phyloP scores from a whole-genome alignment of 2,888 invertebrate species.

The Pammene fasciana region DNA sequence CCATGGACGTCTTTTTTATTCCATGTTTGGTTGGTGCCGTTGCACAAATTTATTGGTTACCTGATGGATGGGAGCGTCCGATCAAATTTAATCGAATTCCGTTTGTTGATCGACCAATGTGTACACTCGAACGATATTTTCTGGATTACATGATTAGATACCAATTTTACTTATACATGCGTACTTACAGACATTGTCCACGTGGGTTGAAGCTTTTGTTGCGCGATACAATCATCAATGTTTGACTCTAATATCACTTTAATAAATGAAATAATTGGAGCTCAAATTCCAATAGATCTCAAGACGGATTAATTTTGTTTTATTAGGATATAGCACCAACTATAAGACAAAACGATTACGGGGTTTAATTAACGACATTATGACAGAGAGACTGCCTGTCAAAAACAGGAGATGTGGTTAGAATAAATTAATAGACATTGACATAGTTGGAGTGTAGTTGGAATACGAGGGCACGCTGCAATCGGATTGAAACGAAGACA shows the following conservation, averaged over 20 bases:
- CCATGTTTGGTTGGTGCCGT: conserved; percentile 57
- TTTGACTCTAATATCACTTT: no score
- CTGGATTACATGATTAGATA: neutral
- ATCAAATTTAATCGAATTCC: conserved; percentile 36
- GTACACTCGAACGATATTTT: conserved; percentile 5
- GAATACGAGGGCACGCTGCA: conserved; percentile 52
- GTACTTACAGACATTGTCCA: neutral
- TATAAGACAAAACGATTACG: conserved; percentile 53
- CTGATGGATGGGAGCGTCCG: conserved; percentile 30
- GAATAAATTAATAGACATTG: conserved; percentile 55
- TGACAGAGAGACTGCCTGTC: conserved; percentile 33
- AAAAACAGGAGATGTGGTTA: conserved; percentile 46
- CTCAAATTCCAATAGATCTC: conserved; percentile 40
- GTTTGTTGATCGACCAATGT: conserved; percentile 6
- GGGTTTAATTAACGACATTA: conserved; percentile 34
- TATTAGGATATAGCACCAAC: conserved; percentile 62
- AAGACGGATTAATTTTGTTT: conserved; percentile 59
- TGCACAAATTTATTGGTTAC: conserved; percentile 46
- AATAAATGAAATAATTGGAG: neutral
- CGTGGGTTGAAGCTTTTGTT: neutral
- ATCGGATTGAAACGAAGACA: conserved; percentile 72
- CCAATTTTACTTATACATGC: neutral
- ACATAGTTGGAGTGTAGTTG: conserved; percentile 53
- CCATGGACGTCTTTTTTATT: conserved; percentile 66
- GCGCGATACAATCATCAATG: no score